These are phyloP conservation scores for Listrodromus nycthemerus DNA, from an alignment of 2,888 invertebrate species.

Conservation along the genomic window DNA sequence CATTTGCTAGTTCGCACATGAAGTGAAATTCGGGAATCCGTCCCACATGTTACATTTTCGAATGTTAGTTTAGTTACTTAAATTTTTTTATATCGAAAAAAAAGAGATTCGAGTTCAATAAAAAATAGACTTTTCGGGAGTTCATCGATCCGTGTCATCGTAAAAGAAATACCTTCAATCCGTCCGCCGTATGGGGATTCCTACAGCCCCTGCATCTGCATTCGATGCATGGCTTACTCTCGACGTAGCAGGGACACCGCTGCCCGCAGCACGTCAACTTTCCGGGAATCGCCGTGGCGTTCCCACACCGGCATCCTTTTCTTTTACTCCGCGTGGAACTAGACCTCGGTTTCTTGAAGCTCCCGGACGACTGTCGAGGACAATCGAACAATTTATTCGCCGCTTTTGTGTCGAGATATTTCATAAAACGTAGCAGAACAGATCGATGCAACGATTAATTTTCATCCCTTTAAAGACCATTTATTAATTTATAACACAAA, in stretches of 20 bases:
- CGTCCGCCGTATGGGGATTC: conserved; percentile 94
- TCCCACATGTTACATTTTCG: no score
- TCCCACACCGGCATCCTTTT: conserved; percentile 95
- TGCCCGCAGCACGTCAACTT: conserved; percentile 97
- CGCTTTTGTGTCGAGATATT: background rate
- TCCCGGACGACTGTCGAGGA: conserved; percentile 79
- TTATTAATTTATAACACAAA: background rate
- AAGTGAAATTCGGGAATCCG: no score
- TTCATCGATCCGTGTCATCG: no score
- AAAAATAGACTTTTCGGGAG: no score
- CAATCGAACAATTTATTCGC: conserved; percentile 11
- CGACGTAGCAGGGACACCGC: conserved; percentile 97
- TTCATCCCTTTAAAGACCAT: background rate
- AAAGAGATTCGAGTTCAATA: no score
- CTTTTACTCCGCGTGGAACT: conserved; percentile 85
- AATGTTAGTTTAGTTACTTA: no score
- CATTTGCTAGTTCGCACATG: no score
- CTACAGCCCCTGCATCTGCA: conserved; percentile 97
- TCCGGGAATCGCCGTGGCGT: conserved; percentile 94
- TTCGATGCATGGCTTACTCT: conserved; percentile 94
- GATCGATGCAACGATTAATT: conserved; percentile 45
- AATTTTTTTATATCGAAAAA: no score
- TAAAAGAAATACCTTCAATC: conserved; percentile 88
- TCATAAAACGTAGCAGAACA: background rate
- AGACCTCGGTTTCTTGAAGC: conserved; percentile 86